Evolutionary conservation across 2,888 invertebrate species (phyloP).

Genomic region (Drosophila mimetica): DNA sequence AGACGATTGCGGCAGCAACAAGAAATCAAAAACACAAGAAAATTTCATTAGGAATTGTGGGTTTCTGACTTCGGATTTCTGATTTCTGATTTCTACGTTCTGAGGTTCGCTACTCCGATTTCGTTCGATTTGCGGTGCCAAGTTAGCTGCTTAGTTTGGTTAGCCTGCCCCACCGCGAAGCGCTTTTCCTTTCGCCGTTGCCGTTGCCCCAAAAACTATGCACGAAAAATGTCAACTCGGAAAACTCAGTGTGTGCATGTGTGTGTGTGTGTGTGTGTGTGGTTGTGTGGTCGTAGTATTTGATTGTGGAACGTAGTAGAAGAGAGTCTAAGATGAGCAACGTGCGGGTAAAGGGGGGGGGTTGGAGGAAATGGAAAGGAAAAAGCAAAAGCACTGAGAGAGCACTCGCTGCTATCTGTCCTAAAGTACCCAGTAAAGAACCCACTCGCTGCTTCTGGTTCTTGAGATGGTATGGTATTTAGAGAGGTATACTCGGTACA

Average conservation of each 20-base stretch:
- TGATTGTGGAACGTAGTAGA: conserved; percentile 78
- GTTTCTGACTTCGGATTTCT: background rate
- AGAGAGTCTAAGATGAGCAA: conserved; percentile 18
- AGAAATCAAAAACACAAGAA: conserved; percentile 35
- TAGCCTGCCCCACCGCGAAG: background rate
- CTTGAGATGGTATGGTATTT: background rate
- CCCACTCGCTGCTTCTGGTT: conserved; percentile 8
- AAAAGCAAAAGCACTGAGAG: background rate
- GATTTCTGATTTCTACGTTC: background rate
- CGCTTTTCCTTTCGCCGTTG: conserved; percentile 33
- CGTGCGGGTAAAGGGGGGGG: background rate
- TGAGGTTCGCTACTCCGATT: conserved; percentile 21
- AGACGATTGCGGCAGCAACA: conserved; percentile 31
- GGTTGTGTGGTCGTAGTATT: conserved; percentile 68
- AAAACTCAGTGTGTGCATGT: conserved; percentile 16
- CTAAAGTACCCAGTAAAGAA: background rate
- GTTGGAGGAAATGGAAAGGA: no score
- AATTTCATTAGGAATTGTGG: conserved; percentile 19
- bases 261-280: conserved; percentile 21
- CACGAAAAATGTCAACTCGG: conserved; percentile 56
- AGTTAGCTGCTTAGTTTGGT: conserved; percentile 4
- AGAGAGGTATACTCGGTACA: no score
- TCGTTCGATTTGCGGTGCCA: conserved; percentile 25
- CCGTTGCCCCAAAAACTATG: conserved; percentile 64
- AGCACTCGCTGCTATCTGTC: conserved; percentile 21